phyloP scores from a whole-genome alignment of 1,140 invertebrate genomes.

The Teleogryllus occipitalis region DNA sequence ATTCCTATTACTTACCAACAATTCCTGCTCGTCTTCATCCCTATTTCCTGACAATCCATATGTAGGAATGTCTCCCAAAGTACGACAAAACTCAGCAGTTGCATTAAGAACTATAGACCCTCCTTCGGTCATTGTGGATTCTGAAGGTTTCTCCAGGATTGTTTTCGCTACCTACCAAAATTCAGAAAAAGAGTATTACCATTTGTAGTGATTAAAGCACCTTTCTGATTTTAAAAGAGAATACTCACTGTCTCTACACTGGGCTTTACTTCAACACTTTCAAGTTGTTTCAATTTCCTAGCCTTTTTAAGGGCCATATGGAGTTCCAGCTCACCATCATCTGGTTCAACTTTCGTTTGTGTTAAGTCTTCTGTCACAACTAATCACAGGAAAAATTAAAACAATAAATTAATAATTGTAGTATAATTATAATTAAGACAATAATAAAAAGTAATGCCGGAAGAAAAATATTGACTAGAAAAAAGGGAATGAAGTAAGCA shows the following conservation, averaged over 20 bases:
- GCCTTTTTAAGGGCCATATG: constrained; percentile 66
- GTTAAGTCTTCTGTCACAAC: no score
- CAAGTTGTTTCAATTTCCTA: constrained; percentile 51
- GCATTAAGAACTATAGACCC: constrained; percentile 77
- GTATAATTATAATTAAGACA: no score
- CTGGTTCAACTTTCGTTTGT: constrained; percentile 55
- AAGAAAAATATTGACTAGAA: no score
- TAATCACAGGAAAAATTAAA: no score
- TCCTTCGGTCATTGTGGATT: constrained; percentile 32
- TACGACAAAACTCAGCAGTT: constrained; percentile 94
- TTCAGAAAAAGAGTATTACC: background rate
- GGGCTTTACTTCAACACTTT: constrained; percentile 8
- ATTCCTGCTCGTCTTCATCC: constrained; percentile 71
- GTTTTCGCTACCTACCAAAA: constrained; percentile 25
- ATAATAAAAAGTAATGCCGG: no score
- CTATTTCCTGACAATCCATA: constrained; percentile 82
- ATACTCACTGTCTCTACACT: constrained; percentile 12
- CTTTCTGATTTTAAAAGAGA: background rate
- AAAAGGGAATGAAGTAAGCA: no score
- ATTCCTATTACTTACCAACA: constrained; percentile 51
- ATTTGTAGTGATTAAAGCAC: background rate
- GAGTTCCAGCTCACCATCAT: constrained; percentile 69
- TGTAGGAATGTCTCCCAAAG: constrained; percentile 89
- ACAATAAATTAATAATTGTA: no score
- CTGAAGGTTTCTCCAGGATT: constrained; percentile 22